Base-by-base conservation (phyloP, 1,140 invertebrate species). In the Psilanteris sp. region DNA sequence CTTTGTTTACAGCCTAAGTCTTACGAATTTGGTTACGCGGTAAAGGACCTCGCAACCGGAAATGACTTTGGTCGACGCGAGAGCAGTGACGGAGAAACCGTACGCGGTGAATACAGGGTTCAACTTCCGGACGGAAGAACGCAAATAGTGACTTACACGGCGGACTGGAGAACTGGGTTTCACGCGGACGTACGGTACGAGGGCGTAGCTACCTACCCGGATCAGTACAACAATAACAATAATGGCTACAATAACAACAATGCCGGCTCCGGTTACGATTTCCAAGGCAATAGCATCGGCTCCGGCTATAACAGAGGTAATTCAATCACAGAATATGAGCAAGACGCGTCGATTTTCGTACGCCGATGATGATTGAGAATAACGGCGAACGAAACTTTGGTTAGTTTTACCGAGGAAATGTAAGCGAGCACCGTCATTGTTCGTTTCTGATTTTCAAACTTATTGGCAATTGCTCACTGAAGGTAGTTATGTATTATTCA, bases 131-230 rank as follows among this genome's bases (percentile, higher is more conserved):
- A 94, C 80, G 93, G 93, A 8, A 89, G 94, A 24, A 91, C 91
- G n/a, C 90, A 91, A 82, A 71, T 90, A 75, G 93, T 95, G 7
- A 93, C 92, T 2, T 95, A 95, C 83, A 93, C 92, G 31, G 94
- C 94, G 0, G 94, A 95, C 77, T 93, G 93, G 91, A 90, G 92
- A 79, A 93, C 91, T 4, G 94, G 94, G 4, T 95, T 93, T 86
- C 93, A 94, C 80, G 93, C 93, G n/a, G 92, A 94, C 59, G 93
- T 95, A 1, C 90, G 91, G 62, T 95, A 94, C 79, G 93, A 94
- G 78, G 93, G 93, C 2, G 91, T 92, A 61, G 92, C 92, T 0
- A 89, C 87, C 11, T 93, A 92, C 72, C 92, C 92, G 0, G 90
- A 92, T 64, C 86, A 86, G 9, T 87, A 86, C 39, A 84, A 84